Conservation (phyloP, 35 echinoderm and acorn worm genomes). For the Apostichopus parvimensis region DNA sequence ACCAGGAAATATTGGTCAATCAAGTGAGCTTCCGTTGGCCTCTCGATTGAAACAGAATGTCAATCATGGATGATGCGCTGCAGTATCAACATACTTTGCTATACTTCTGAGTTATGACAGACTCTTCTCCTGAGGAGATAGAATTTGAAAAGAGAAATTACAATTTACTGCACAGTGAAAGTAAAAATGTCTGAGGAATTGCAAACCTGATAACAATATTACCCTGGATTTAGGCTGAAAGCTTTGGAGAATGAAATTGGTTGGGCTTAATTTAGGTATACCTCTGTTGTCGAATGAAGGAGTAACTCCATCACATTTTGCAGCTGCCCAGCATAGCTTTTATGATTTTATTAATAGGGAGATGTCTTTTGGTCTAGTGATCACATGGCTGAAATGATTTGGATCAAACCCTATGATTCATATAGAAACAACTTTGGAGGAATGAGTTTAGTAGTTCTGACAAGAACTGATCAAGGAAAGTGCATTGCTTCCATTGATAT, state of each 20-base stretch:
- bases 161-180: background rate
- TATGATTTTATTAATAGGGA: constrained; percentile 1
- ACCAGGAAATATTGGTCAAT: too few relatives aligned
- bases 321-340: background rate
- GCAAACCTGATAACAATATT: background rate
- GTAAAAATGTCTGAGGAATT: background rate
- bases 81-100: too few relatives aligned
- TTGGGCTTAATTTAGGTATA: too few relatives aligned
- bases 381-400: background rate
- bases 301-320: background rate
- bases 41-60: too few relatives aligned
- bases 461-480: background rate
- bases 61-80: too few relatives aligned
- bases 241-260: too few relatives aligned
- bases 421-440: background rate
- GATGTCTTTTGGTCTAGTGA: background rate
- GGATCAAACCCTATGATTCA: background rate
- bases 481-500: constrained; percentile 1
- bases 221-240: too few relatives aligned
- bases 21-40: too few relatives aligned
- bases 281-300: too few relatives aligned
- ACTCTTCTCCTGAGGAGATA: too few relatives aligned
- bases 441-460: background rate
- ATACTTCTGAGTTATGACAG: too few relatives aligned
- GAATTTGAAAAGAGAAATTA: too few relatives aligned